Evolutionary conservation across 30 jellyfish, hydroid and myxozoan species (phyloP).

Genomic region (Turritopsis rubra): DNA sequence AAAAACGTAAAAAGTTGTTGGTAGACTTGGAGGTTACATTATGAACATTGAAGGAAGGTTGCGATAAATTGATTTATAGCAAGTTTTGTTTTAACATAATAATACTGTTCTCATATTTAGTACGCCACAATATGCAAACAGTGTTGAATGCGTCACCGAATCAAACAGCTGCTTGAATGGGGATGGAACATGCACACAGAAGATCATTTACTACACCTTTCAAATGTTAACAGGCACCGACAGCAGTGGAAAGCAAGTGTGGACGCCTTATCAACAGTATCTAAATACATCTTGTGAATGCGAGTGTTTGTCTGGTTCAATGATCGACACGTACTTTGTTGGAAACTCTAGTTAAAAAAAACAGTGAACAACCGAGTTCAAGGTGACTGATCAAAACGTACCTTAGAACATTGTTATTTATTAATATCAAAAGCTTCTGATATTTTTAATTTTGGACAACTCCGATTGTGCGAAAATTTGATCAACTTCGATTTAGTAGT

Average conservation of each 20-base stretch:
- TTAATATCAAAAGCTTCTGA: background rate
- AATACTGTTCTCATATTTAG: background rate
- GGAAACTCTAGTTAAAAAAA: background rate
- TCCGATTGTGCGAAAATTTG: too few relatives aligned
- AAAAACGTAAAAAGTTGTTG: too few relatives aligned
- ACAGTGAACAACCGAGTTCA: background rate
- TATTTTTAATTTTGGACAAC: too few relatives aligned
- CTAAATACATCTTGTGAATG: slow-evolving; percentile 4
- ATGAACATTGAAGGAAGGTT: background rate
- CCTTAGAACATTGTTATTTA: background rate
- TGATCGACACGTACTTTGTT: background rate
- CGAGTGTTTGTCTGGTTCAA: background rate
- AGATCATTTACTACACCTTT: background rate
- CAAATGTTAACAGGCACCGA: background rate
- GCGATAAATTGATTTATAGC: background rate
- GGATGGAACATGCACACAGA: slow-evolving; percentile 13
- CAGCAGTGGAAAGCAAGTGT: background rate
- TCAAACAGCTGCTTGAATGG: background rate
- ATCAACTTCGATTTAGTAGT: too few relatives aligned
- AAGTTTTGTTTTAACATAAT: too few relatives aligned
- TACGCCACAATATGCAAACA: background rate
- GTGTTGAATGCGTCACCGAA: background rate
- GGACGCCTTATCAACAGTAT: background rate
- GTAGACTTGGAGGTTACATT: background rate
- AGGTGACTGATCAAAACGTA: too few relatives aligned